These are phyloP conservation scores for Narcine bancroftii DNA, from an alignment of 2,113 vertebrate genomes.

Conservation along the genomic window DNA sequence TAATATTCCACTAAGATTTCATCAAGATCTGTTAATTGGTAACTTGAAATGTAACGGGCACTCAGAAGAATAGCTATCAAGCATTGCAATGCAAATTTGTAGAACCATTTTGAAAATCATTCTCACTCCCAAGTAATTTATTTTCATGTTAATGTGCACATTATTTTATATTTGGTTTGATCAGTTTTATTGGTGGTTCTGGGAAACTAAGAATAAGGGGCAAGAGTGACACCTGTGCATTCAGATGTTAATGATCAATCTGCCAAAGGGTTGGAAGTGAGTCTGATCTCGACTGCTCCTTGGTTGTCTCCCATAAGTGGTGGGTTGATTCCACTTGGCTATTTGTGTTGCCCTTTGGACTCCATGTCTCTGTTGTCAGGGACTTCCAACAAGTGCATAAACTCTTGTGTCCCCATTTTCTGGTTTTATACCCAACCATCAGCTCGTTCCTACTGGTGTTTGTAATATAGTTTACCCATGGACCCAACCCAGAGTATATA, in stretches of 20 bases:
- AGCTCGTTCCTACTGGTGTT: no score
- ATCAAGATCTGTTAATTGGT: not conserved
- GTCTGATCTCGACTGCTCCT: not conserved
- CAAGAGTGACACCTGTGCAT: not conserved
- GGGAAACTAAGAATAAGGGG: no score
- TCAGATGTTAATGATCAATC: not conserved
- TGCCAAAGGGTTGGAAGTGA: not conserved
- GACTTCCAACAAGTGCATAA: no score
- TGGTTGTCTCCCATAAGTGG: not conserved
- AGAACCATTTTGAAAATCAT: not conserved
- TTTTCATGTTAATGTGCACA: not conserved
- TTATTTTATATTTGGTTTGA: not conserved
- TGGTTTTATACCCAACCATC: no score
- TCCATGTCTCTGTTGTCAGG: no score
- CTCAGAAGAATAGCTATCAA: not conserved
- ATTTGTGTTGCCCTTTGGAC: no score
- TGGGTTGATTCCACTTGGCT: not conserved
- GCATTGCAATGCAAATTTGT: not conserved
- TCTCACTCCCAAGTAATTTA: not conserved
- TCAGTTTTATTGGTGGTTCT: not conserved
- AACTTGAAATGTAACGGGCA: not conserved
- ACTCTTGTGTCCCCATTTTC: no score
- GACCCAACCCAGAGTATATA: no score
- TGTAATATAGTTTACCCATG: no score
- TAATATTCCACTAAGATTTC: not conserved